Percentiles rank a stretch among this genome's conserved stretches.
Evolutionary conservation across 1,140 invertebrate species (phyloP).

Genomic region (Laupala kohalensis): DNA sequence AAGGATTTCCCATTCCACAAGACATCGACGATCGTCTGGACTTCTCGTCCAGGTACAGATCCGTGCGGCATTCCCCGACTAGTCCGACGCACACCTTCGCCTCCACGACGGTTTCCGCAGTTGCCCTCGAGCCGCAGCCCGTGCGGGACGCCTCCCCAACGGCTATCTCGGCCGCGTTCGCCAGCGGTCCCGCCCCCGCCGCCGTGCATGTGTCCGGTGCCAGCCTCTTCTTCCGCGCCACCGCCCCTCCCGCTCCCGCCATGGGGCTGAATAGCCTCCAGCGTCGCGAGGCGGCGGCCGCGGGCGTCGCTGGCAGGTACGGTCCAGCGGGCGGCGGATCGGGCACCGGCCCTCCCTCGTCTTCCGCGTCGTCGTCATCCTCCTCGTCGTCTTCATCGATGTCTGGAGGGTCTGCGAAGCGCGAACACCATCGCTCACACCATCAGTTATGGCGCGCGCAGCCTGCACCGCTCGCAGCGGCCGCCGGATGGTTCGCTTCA

Average conservation of each 20-base stretch:
- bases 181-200: constrained; percentile 7
- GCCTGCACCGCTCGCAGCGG: constrained; percentile 28
- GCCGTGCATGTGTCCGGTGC: neutral
- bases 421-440: neutral
- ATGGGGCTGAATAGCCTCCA: neutral
- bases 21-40: no score
- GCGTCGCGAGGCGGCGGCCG: constrained; percentile 4
- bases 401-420: neutral
- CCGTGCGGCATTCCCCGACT: no score
- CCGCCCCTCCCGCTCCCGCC: neutral
- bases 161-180: constrained; percentile 6
- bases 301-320: neutral
- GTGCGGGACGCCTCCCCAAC: neutral
- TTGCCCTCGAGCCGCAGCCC: no score
- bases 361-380: neutral
- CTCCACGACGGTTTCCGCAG: neutral
- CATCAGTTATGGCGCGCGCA: neutral
- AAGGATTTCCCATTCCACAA: no score
- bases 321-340: neutral
- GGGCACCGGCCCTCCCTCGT: neutral
- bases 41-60: no score
- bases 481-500: constrained; percentile 62
- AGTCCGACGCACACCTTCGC: neutral
- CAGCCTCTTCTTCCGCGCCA: neutral
- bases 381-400: neutral